These are phyloP conservation scores for Calliopum simillimum DNA, from an alignment of 2,888 invertebrate species.

Conservation along the genomic window DNA sequence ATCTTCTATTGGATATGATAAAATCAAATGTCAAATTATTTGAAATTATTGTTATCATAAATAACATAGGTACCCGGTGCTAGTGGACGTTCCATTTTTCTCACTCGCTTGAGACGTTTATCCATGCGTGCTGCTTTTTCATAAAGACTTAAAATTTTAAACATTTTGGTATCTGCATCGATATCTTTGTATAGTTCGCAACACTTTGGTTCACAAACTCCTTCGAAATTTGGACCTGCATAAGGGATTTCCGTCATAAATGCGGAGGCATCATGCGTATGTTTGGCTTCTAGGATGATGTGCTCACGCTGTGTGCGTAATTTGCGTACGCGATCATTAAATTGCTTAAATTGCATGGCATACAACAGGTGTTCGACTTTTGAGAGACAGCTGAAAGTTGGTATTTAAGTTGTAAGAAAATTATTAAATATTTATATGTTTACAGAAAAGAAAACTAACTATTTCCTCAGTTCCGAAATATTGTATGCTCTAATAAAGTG, in stretches of 20 bases:
- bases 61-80: conserved; percentile 43
- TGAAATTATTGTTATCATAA: background rate
- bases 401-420: too few species aligned
- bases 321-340: conserved; percentile 48
- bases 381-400: conserved; percentile 54
- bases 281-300: background rate
- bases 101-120: background rate
- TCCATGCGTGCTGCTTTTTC: conserved; percentile 45
- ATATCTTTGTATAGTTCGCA: conserved; percentile 26
- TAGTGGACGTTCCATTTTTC: too few species aligned
- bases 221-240: conserved; percentile 45
- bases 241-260: conserved; percentile 46
- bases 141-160: conserved; percentile 52
- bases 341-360: conserved; percentile 53
- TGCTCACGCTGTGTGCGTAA: conserved; percentile 26
- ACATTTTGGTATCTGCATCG: conserved; percentile 55
- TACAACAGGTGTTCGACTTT: conserved; percentile 60
- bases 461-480: too few species aligned
- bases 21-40: too few species aligned
- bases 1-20: too few species aligned
- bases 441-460: too few species aligned
- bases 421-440: too few species aligned
- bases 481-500: too few species aligned
- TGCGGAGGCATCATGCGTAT: conserved; percentile 24
- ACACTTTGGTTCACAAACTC: conserved; percentile 47